Conservation (phyloP, 2,888 invertebrate genomes). For the Hirtodrosophila cameraria region DNA sequence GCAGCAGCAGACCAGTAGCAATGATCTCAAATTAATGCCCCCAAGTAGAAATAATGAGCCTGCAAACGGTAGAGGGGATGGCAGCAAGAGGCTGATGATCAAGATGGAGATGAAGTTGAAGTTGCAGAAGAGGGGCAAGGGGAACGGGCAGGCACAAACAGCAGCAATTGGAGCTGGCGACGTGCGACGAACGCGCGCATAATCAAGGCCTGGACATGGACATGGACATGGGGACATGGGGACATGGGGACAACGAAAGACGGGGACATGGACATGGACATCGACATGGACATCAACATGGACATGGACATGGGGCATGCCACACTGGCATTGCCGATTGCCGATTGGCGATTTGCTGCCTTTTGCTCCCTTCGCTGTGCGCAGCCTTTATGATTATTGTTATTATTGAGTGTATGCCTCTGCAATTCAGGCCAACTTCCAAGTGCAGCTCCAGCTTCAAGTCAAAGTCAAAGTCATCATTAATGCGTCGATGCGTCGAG, state of each 20-base stretch:
- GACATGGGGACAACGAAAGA: slow-evolving; percentile 7
- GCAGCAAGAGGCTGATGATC: neutral
- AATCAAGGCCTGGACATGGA: slow-evolving; percentile 64
- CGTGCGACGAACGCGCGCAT: slow-evolving; percentile 73
- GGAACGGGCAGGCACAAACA: neutral
- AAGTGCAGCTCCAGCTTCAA: too few species aligned
- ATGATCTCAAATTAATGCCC: slow-evolving; percentile 78
- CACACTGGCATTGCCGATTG: slow-evolving; percentile 48
- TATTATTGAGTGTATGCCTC: slow-evolving; percentile 73
- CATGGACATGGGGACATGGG: slow-evolving; percentile 41
- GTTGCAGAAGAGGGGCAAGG: neutral
- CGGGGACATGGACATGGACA: slow-evolving; percentile 35
- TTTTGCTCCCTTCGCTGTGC: slow-evolving; percentile 38
- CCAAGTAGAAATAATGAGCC: slow-evolving; percentile 74
- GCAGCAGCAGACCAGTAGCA: slow-evolving; percentile 58
- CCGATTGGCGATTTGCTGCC: slow-evolving; percentile 51
- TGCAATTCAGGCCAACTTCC: slow-evolving; percentile 77
- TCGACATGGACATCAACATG: slow-evolving; percentile 36
- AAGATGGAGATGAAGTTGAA: neutral
- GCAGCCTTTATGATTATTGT: slow-evolving; percentile 78
- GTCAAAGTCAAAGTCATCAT: too few species aligned
- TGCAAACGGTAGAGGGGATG: slow-evolving; percentile 19
- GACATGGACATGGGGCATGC: slow-evolving; percentile 14
- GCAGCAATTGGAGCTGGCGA: slow-evolving; percentile 49
- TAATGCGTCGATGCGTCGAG: slow-evolving; percentile 63